Conservation (phyloP, 2,888 invertebrate species). For the Drosophila putrida region DNA sequence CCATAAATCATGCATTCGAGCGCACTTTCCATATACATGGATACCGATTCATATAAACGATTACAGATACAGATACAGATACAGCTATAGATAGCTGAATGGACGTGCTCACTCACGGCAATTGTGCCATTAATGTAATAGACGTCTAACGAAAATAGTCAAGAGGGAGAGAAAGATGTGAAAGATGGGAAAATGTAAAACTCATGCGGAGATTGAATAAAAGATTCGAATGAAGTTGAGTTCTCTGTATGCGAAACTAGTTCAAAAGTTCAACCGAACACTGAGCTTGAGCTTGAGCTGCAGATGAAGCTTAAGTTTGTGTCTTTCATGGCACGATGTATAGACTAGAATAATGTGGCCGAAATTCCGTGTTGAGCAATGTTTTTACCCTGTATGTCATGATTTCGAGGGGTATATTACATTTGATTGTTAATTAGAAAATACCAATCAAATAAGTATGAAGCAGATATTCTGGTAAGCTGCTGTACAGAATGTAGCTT, state of each 20-base stretch:
- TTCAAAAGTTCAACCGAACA: constrained; percentile 80
- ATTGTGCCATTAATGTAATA: constrained; percentile 64
- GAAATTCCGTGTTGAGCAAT: constrained; percentile 11
- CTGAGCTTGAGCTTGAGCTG: constrained; percentile 28
- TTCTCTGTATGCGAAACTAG: constrained; percentile 69
- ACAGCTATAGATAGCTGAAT: constrained; percentile 29
- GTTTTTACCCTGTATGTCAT: constrained; percentile 5
- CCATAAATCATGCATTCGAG: constrained; percentile 43
- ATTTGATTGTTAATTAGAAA: no score
- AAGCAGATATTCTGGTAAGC: no score
- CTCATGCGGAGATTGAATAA: constrained; percentile 69
- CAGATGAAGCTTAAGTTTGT: constrained; percentile 21
- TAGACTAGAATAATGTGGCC: constrained; percentile 62
- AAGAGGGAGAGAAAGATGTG: constrained; percentile 58
- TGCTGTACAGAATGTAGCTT: no score
- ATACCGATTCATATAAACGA: constrained; percentile 13
- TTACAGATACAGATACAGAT: constrained; percentile 26
- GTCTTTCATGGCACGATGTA: constrained; percentile 45
- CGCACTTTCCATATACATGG: constrained; percentile 10
- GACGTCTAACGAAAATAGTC: constrained; percentile 48
- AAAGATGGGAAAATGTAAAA: constrained; percentile 60
- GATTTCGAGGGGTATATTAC: neutral
- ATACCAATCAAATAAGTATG: no score
- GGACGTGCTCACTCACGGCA: constrained; percentile 54
- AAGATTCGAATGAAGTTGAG: constrained; percentile 48